phyloP scores from a whole-genome alignment of 2,888 invertebrate genomes.

The Leucophenga montana region DNA sequence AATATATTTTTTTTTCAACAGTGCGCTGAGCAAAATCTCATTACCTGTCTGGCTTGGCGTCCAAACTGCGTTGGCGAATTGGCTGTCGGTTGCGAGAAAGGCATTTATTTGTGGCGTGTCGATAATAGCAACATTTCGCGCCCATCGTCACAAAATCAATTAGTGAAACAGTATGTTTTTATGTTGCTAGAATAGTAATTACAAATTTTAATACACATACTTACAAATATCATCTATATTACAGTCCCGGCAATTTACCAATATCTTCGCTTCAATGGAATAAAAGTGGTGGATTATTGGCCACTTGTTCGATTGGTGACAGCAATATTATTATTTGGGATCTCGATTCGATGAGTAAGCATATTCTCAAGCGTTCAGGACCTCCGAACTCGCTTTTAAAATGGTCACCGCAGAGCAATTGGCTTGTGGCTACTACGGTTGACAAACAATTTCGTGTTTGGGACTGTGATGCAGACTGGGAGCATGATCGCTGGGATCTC shows the following conservation, averaged over 20 bases:
- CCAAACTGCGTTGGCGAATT: constrained; percentile 88
- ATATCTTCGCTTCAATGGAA: constrained; percentile 90
- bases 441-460: constrained; percentile 86
- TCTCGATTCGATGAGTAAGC: constrained; percentile 81
- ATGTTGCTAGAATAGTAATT: background rate
- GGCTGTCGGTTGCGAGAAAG: constrained; percentile 89
- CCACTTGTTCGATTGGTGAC: constrained; percentile 85
- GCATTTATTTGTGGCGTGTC: constrained; percentile 91
- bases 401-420: constrained; percentile 87
- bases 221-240: constrained; percentile 1
- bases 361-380: constrained; percentile 82
- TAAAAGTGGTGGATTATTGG: constrained; percentile 83
- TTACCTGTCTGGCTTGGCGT: constrained; percentile 89
- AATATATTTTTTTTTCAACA: too few relatives aligned
- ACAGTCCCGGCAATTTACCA: constrained; percentile 82
- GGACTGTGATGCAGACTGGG: constrained; percentile 84
- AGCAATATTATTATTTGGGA: constrained; percentile 88
- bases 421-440: constrained; percentile 86
- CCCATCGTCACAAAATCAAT: constrained; percentile 84
- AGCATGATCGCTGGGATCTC: constrained; percentile 87
- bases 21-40: constrained; percentile 75
- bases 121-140: constrained; percentile 87
- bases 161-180: constrained; percentile 78
- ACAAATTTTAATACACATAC: background rate
- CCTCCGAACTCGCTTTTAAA: constrained; percentile 84